phyloP scores from a whole-genome alignment of 2,113 vertebrate species.

The Apodemus sylvaticus region DNA sequence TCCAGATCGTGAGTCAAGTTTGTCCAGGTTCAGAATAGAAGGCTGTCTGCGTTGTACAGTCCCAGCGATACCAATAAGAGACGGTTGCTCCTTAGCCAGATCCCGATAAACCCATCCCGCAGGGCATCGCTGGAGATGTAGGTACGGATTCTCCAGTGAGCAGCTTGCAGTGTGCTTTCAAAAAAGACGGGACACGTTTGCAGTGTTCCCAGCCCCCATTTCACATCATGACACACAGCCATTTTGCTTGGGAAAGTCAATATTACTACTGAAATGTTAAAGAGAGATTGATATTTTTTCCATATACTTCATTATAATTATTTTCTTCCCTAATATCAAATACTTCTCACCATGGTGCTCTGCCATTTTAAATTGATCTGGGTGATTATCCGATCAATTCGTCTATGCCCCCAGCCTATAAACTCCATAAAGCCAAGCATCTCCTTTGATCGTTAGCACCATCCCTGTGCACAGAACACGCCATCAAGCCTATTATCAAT shows the following conservation, averaged over 20 bases:
- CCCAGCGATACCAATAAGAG: not conserved
- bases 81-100: not conserved
- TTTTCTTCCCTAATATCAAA: not conserved
- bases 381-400: slow-evolving; percentile 7
- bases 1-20: not conserved
- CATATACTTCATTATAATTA: not conserved
- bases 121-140: not conserved
- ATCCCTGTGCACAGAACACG: not conserved
- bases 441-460: not conserved
- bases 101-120: slow-evolving; percentile 29
- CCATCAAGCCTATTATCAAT: not conserved
- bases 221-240: not conserved
- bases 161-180: not conserved
- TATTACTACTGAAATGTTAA: slow-evolving; percentile 31
- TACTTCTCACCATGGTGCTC: not conserved
- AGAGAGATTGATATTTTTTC: not conserved
- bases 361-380: not conserved
- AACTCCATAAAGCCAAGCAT: not conserved
- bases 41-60: not conserved
- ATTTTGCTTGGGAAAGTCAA: slow-evolving; percentile 24
- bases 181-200: not conserved
- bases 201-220: slow-evolving; percentile 1
- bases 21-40: not conserved
- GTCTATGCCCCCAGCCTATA: not conserved
- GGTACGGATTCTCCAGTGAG: not conserved